Percentiles rank a stretch among this genome's conserved stretches.
Evolutionary conservation across 2,797 vertebrate genomes (phyloP).

Genomic region (Myotis findleyi): DNA sequence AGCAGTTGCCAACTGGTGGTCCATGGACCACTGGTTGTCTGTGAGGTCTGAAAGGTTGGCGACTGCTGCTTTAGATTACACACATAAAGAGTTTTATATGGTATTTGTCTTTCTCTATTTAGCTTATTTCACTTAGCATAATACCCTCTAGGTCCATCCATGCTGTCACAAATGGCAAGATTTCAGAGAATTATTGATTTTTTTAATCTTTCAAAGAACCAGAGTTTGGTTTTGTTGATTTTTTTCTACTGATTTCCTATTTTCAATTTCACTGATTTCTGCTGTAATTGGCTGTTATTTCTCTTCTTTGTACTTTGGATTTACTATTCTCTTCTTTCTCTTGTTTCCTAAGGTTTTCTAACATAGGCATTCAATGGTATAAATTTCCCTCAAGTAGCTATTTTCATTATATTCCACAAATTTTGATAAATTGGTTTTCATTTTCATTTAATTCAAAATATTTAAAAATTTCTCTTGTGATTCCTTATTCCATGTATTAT

Average conservation of each 20-base stretch:
- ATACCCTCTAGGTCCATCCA: neutral
- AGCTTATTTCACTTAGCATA: neutral
- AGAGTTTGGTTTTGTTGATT: neutral
- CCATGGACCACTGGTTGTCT: too few species aligned
- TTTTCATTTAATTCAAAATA: constrained; percentile 4
- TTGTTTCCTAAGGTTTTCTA: neutral
- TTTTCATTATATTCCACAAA: neutral
- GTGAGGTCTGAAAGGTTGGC: too few species aligned
- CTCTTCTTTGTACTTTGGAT: neutral
- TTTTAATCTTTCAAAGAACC: neutral
- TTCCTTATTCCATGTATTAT: neutral
- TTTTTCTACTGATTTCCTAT: neutral
- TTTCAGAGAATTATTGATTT: neutral
- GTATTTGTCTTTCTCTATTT: neutral
- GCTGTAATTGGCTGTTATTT: neutral
- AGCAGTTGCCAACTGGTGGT: too few species aligned
- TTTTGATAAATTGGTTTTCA: neutral
- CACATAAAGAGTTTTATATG: neutral
- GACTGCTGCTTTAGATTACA: neutral
- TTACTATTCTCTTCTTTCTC: constrained; percentile 15
- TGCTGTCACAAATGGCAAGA: neutral
- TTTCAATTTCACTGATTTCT: constrained; percentile 19
- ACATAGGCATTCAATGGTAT: neutral
- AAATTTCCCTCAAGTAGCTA: neutral
- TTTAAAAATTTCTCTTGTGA: neutral